Base-by-base conservation (phyloP, 2,113 vertebrate species). In the Hippocampus zosterae region DNA sequence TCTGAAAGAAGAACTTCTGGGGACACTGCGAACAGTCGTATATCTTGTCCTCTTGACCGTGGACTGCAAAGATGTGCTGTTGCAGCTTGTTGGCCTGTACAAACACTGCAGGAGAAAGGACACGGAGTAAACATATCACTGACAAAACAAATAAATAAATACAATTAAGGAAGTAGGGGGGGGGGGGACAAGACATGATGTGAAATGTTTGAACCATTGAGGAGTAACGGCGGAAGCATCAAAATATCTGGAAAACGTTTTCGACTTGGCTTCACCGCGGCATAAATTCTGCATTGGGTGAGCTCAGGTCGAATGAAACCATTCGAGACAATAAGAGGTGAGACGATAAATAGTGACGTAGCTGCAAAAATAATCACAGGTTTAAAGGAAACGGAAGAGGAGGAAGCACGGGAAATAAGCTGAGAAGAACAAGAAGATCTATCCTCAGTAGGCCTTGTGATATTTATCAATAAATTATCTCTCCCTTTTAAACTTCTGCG, bases 1-100 rank as follows among this genome's bases (percentile, higher is more conserved):
- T 99, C 92, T 99, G 97, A 87, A 99, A 99, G 91, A 99, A 99
- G 93, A 99, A 99, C 94, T 99, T 99, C 92, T 99, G 97, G 0
- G 97, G 97, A 89, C 97, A 99, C 91, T 99, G 97, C 3, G 97
- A 96, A 83, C 97, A 99, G 92, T 99, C 97, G 19, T 99, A 99
- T 91, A 99, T 99, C 90, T 99, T 99, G 91, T 99, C 97, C 77
- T 99, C 97, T 82, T 99, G 97, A 72, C 97, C 96, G 0, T 99
- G 97, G 68, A 98, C 97, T 11, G 96, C 96, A 63, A 99, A 99
- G 91, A 99, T 99, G 88, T 99, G 96, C 87, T 99, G 97, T 90
- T 99, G 97, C 84, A 99, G 91, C 92, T 98, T 98, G 92, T 98
- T 98, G 88, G 97, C 97, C 92, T 99, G 96, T 81, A 99, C 97